phyloP scores from a whole-genome alignment of 1,140 invertebrate genomes.

The Copidosoma floridanum region DNA sequence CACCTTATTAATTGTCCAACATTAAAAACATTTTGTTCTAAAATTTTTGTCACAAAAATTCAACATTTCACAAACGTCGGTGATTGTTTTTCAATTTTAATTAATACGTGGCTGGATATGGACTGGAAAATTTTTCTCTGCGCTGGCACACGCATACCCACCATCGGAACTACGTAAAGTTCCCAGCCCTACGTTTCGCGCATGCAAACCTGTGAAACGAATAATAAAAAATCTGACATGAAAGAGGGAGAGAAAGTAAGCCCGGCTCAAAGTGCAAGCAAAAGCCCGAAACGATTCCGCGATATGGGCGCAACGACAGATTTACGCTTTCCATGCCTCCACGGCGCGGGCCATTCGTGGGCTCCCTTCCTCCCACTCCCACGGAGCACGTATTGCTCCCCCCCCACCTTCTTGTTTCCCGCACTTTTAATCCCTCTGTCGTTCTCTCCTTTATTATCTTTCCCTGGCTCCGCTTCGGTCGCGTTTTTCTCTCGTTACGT shows the following conservation, averaged over 20 bases:
- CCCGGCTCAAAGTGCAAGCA: neutral
- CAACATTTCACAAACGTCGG: no score
- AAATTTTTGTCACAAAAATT: no score
- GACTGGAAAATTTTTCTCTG: no score
- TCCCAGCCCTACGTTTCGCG: no score
- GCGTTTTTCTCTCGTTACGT: constrained; percentile 1
- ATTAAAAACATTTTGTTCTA: no score
- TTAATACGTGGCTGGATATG: no score
- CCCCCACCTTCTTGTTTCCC: neutral
- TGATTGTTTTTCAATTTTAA: no score
- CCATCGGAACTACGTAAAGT: no score
- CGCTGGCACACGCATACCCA: no score
- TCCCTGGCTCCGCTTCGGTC: neutral
- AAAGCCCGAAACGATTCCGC: neutral
- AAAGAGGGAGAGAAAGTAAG: neutral
- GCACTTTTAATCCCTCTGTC: constrained; percentile 22
- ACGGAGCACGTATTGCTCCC: neutral
- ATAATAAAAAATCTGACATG: neutral
- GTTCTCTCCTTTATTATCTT: constrained; percentile 20
- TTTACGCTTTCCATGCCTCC: constrained; percentile 53
- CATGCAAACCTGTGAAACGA: no score
- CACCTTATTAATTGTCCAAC: no score
- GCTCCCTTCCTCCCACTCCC: neutral
- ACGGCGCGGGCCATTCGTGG: constrained; percentile 15
- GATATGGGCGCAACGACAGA: constrained; percentile 53